phyloP scores from a whole-genome alignment of 1,140 invertebrate genomes.

The Hetaerina americana region DNA sequence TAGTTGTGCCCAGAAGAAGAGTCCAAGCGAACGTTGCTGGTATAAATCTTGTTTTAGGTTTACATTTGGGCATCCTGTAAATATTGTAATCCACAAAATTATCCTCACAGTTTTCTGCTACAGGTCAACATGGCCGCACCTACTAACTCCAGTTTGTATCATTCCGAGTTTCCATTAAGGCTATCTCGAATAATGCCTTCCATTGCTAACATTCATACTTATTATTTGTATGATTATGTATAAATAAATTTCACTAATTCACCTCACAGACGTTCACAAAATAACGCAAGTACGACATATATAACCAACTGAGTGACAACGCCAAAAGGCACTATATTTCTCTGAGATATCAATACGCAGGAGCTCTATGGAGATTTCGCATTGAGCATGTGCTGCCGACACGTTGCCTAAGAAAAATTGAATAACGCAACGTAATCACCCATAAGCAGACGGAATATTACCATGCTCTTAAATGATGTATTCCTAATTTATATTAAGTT shows the following conservation, averaged over 20 bases:
- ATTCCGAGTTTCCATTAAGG: neutral
- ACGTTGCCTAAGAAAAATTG: neutral
- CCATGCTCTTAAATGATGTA: no score
- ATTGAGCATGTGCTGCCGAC: neutral
- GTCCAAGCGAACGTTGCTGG: slow-evolving; percentile 94
- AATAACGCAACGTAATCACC: neutral
- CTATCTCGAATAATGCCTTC: neutral
- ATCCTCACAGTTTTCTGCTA: slow-evolving; percentile 38
- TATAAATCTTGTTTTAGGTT: slow-evolving; percentile 83
- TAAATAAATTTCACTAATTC: neutral
- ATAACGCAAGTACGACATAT: neutral
- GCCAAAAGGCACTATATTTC: neutral
- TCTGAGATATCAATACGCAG: neutral
- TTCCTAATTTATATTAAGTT: no score
- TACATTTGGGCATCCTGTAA: slow-evolving; percentile 81
- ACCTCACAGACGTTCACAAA: neutral
- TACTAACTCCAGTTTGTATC: slow-evolving; percentile 13
- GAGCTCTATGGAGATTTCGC: neutral
- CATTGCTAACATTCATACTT: neutral
- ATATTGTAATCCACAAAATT: slow-evolving; percentile 37
- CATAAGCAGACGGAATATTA: no score
- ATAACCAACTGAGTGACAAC: neutral
- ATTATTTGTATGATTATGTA: neutral
- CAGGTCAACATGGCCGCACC: slow-evolving; percentile 51
- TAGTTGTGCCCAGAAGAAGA: slow-evolving; percentile 76